These are phyloP conservation scores for Trialeurodes vaporariorum DNA, from an alignment of 1,140 invertebrate genomes.

Conservation along the genomic window DNA sequence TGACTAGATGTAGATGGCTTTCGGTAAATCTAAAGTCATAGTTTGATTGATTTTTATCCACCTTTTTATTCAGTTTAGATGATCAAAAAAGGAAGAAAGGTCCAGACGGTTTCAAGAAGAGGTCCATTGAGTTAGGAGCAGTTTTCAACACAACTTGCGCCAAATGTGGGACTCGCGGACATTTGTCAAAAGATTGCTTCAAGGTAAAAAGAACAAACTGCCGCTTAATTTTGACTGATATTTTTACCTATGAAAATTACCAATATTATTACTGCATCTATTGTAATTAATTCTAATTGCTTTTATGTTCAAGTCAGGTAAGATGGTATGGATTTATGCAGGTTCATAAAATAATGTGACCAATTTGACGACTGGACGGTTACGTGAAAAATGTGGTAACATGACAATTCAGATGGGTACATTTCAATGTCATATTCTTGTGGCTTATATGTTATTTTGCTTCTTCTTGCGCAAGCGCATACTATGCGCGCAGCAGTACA, in stretches of 20 bases:
- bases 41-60: too few species aligned
- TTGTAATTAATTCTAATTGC: not conserved
- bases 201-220: too few species aligned
- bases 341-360: not conserved
- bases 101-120: conserved; percentile 24
- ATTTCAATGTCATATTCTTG: too few species aligned
- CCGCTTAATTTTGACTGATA: too few species aligned
- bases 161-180: conserved; percentile 36
- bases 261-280: not conserved
- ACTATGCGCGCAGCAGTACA: too few species aligned
- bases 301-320: not conserved
- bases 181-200: conserved; percentile 37
- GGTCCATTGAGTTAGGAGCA: conserved; percentile 34
- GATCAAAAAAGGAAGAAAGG: conserved; percentile 30
- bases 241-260: too few species aligned
- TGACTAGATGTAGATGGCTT: too few species aligned
- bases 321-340: not conserved
- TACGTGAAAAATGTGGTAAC: too few species aligned
- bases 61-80: conserved; percentile 25
- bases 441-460: too few species aligned
- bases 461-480: too few species aligned
- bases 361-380: not conserved
- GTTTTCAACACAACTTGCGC: conserved; percentile 36
- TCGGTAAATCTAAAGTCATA: too few species aligned
- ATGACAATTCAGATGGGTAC: too few species aligned